Evolutionary conservation across 2,113 vertebrate genomes (phyloP), one percentile per base, ranked within the genome.

Genomic region (Gnathochromis pfefferi): DNA sequence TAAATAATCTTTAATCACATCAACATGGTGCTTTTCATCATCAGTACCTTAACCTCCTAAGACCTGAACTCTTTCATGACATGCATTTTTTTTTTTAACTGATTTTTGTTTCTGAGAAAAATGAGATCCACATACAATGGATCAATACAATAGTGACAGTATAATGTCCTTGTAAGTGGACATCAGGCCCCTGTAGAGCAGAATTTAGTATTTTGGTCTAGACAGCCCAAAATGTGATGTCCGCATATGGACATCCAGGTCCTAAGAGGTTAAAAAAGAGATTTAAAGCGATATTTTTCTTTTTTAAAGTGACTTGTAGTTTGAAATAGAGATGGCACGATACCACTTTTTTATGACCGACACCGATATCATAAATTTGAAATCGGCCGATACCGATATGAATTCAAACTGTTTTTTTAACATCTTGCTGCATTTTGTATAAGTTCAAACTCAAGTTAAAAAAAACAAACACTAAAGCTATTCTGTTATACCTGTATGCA

Each of bases 61-160:
- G 53, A 55, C 53, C 53, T 4, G 2, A 55, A 3, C 21, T 55
- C 53, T 55, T 55, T 13, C 11, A 55, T 55, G 0, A n/a, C n/a
- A n/a, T n/a, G n/a, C n/a, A n/a, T n/a, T n/a, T n/a, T n/a, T n/a
- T n/a, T n/a, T n/a, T n/a, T n/a, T n/a, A n/a, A n/a, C n/a, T n/a
- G n/a, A n/a, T n/a, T n/a, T n/a, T n/a, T n/a, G n/a, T n/a, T n/a
- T n/a, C n/a, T n/a, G n/a, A n/a, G n/a, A n/a, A n/a, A n/a, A n/a
- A n/a, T n/a, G n/a, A n/a, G n/a, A n/a, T n/a, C n/a, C n/a, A n/a
- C n/a, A n/a, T n/a, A n/a, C n/a, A n/a, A n/a, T n/a, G n/a, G n/a
- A n/a, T n/a, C 54, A 57, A 0, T 8, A 26, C 0, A 57, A 8
- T 26, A 57, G 54, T 57, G 23, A 8, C 54, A 57, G 54, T 57